Evolutionary conservation across 37 sponge, comb jelly and placozoan genomes (phyloP).

Genomic region (Cladorhizidae sp.): DNA sequence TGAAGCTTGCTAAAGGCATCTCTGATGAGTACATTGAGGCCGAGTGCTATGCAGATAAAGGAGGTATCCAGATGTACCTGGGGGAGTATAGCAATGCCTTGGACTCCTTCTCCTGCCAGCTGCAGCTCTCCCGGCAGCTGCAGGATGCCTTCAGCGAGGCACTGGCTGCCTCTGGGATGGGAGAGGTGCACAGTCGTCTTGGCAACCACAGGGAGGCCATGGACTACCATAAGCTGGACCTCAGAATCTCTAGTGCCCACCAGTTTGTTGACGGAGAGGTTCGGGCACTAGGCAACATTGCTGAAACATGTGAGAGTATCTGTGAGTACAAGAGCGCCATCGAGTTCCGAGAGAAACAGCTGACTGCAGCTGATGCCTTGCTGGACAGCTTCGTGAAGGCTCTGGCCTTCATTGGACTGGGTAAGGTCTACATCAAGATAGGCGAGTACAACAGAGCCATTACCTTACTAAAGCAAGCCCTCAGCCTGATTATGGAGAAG

Average conservation of each 20-base stretch:
- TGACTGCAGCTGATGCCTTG: constrained; percentile 56
- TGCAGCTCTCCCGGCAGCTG: constrained; percentile 55
- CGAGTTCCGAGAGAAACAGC: constrained; percentile 74
- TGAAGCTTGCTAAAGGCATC: constrained; percentile 57
- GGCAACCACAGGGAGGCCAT: constrained; percentile 77
- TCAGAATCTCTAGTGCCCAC: constrained; percentile 51
- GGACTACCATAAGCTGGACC: constrained; percentile 77
- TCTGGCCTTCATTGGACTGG: constrained; percentile 73
- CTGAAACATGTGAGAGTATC: constrained; percentile 77
- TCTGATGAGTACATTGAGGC: constrained; percentile 77
- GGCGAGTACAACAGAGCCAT: constrained; percentile 63
- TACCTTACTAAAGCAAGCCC: constrained; percentile 79
- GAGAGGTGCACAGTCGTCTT: constrained; percentile 79
- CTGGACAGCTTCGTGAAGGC: constrained; percentile 67
- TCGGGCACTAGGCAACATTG: constrained; percentile 81
- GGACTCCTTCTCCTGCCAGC: constrained; percentile 73
- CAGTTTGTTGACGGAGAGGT: constrained; percentile 67
- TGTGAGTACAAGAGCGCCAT: constrained; percentile 79
- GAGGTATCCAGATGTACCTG: constrained; percentile 70
- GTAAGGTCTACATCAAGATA: constrained; percentile 74
- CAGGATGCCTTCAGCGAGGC: constrained; percentile 75
- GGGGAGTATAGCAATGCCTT: constrained; percentile 70
- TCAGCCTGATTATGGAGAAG: constrained; percentile 54
- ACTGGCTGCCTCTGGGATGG: constrained; percentile 78
- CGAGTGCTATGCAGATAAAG: constrained; percentile 90